phyloP scores from a whole-genome alignment of 2,888 invertebrate genomes.

The Epinotia brunnichana region DNA sequence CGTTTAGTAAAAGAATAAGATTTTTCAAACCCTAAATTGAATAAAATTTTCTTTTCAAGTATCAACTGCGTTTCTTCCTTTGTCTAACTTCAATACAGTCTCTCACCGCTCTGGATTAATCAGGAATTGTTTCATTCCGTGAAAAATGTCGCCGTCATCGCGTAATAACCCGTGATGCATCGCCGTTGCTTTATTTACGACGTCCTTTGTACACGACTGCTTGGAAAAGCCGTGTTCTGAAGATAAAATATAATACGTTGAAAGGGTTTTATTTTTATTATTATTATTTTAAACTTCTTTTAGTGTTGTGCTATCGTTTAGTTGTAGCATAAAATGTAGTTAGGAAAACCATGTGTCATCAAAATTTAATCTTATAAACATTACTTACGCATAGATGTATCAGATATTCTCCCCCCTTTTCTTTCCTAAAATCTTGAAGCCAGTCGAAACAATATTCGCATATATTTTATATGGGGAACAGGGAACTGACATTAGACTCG shows the following conservation, averaged over 20 bases:
- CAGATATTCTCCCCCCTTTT: too few species aligned
- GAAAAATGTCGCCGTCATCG: constrained; percentile 81
- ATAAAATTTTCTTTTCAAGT: constrained; percentile 50
- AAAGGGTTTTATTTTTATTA: not conserved
- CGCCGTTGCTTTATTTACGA: constrained; percentile 46
- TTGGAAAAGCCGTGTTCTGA: not conserved
- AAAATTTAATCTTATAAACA: too few species aligned
- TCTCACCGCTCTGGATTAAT: constrained; percentile 75
- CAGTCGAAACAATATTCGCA: too few species aligned
- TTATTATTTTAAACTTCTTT: not conserved
- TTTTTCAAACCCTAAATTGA: not conserved
- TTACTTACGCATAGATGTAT: too few species aligned
- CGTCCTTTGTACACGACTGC: constrained; percentile 19
- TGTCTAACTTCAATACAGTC: constrained; percentile 68
- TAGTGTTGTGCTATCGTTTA: not conserved
- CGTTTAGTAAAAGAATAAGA: too few species aligned
- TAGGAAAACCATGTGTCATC: too few species aligned
- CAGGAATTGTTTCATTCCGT: constrained; percentile 77
- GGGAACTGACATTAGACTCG: too few species aligned
- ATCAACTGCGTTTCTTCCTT: constrained; percentile 57
- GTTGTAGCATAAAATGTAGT: too few species aligned
- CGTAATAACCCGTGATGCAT: constrained; percentile 75
- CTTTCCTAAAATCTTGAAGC: too few species aligned
- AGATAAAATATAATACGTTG: not conserved
- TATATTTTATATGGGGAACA: too few species aligned